A percentile compares a stretch with the other conserved stretches of the same genome.
Evolutionary conservation across 2,797 vertebrate genomes (phyloP).

Genomic region (Chelonia mydas): DNA sequence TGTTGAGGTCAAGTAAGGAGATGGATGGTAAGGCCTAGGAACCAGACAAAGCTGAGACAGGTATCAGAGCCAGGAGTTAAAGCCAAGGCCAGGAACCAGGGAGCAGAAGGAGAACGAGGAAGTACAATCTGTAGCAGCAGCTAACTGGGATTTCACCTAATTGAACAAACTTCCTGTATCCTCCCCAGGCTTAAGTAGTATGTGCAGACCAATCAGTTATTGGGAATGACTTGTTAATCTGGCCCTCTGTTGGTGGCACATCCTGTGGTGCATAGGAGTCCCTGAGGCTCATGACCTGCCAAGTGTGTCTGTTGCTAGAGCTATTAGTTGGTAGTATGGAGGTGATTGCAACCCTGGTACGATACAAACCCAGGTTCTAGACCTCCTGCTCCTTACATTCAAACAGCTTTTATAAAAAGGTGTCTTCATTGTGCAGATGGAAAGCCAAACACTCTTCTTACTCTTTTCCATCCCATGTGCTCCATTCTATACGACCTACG

Average conservation of each 20-base stretch:
- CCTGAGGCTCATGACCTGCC: not conserved
- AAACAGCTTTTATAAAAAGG: not conserved
- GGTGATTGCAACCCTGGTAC: not conserved
- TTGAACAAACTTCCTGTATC: not conserved
- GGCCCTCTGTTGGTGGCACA: not conserved
- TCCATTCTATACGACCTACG: not conserved
- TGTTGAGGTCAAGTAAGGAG: not conserved
- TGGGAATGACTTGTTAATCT: not conserved
- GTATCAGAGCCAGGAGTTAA: no score
- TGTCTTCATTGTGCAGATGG: not conserved
- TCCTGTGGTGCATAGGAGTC: not conserved
- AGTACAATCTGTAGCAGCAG: no score
- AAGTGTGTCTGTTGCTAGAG: not conserved
- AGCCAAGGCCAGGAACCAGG: not conserved
- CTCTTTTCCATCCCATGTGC: not conserved
- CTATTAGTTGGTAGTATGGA: not conserved
- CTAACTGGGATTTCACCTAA: no score
- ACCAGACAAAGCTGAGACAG: not conserved
- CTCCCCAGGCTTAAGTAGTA: not conserved
- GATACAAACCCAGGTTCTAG: not conserved
- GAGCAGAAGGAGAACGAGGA: not conserved
- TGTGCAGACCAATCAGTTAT: not conserved
- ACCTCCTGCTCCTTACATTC: not conserved
- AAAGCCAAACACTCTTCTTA: not conserved
- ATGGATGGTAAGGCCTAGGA: not conserved